These are phyloP conservation scores for Sturnus vulgaris DNA, from an alignment of 2,113 vertebrate genomes.

Conservation along the genomic window DNA sequence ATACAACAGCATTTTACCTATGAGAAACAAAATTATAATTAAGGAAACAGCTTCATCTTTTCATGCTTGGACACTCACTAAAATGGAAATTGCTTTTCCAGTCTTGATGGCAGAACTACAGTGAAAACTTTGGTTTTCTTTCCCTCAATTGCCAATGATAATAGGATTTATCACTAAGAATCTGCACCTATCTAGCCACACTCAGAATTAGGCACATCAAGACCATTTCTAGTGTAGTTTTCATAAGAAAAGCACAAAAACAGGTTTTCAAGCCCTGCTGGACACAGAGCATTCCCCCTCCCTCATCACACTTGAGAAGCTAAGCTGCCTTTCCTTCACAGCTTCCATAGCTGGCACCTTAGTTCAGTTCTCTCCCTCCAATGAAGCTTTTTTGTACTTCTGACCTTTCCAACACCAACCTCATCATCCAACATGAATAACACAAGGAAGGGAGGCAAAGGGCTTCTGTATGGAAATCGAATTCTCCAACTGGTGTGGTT, in stretches of 20 bases:
- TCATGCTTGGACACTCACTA: not conserved
- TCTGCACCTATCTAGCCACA: not conserved
- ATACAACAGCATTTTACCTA: not conserved
- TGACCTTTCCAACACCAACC: not conserved
- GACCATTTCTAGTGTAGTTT: not conserved
- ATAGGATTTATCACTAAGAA: not conserved
- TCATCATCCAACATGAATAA: not conserved
- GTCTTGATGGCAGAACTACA: not conserved
- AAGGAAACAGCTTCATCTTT: not conserved
- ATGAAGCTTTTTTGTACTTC: not conserved
- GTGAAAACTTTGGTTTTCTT: not conserved
- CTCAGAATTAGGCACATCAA: not conserved
- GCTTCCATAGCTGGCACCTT: fast-evolving
- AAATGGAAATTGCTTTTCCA: not conserved
- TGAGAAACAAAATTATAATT: not conserved
- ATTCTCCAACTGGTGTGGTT: not conserved
- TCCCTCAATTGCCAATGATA: not conserved
- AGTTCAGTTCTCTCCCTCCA: not conserved
- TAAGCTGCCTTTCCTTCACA: not conserved
- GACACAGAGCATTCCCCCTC: not conserved
- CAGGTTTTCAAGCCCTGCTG: fast-evolving
- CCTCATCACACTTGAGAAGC: not conserved
- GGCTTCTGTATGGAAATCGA: not conserved
- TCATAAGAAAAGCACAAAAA: not conserved
- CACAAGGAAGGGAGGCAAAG: not conserved